Conservation (phyloP, 2,797 vertebrate species). For the Myotis planiceps region DNA sequence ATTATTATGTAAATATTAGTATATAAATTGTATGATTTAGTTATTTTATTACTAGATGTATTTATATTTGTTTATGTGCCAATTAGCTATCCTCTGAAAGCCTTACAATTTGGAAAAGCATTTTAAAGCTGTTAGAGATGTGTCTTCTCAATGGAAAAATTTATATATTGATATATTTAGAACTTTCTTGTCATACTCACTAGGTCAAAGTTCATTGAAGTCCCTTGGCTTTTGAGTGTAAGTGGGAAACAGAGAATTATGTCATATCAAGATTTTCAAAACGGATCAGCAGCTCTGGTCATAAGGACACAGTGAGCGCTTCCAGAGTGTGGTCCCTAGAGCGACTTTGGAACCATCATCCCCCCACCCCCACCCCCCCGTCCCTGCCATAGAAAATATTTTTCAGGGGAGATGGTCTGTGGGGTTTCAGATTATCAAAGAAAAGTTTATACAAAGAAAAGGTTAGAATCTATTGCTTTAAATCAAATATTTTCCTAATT, state of each 20-base stretch:
- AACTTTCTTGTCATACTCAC: not conserved
- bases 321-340: not conserved
- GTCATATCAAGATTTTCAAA: not conserved
- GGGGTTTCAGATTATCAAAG: not conserved
- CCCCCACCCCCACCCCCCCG: too few relatives aligned
- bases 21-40: not conserved
- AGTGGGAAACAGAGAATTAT: slow-evolving; percentile 16
- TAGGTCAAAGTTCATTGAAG: not conserved
- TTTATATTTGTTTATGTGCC: not conserved
- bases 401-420: not conserved
- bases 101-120: not conserved
- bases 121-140: not conserved
- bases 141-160: not conserved
- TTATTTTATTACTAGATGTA: not conserved
- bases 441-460: not conserved
- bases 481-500: not conserved
- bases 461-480: not conserved
- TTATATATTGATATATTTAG: not conserved
- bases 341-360: not conserved
- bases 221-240: not conserved
- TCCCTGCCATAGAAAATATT: not conserved
- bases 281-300: not conserved
- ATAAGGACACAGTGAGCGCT: not conserved
- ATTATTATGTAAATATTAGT: not conserved
- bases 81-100: slow-evolving; percentile 24